A percentile compares a stretch with the other conserved stretches of the same genome.
Evolutionary conservation across 1,140 invertebrate genomes (phyloP).

Genomic region (Brachionus calyciflorus): DNA sequence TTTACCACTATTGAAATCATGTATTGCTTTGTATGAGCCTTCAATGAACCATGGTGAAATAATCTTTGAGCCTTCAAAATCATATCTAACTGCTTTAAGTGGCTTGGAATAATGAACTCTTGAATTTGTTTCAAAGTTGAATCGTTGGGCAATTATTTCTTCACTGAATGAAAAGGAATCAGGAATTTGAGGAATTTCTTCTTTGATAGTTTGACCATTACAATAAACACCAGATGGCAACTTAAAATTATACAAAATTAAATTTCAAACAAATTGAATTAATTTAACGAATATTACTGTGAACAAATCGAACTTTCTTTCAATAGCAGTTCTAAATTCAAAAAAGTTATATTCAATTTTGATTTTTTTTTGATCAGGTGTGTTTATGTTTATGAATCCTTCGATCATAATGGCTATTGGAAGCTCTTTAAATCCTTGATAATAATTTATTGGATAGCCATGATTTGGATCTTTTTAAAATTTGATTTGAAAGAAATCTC

Average conservation of each 20-base stretch:
- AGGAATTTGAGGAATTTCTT: conserved; percentile 7
- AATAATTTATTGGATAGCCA: neutral
- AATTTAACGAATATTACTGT: neutral
- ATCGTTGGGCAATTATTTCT: neutral
- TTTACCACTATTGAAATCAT: conserved; percentile 44
- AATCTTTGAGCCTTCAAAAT: neutral
- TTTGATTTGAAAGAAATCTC: too few relatives aligned
- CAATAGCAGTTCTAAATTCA: conserved; percentile 32
- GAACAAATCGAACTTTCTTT: conserved; percentile 18
- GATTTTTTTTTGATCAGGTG: neutral
- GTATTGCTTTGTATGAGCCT: conserved; percentile 14
- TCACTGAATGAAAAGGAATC: neutral
- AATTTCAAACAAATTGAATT: neutral
- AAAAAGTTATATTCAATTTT: conserved; percentile 45
- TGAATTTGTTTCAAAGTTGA: neutral
- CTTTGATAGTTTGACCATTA: conserved; percentile 37
- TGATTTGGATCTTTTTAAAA: neutral
- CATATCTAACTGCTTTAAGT: conserved; percentile 4
- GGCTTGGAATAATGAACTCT: neutral
- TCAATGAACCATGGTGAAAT: neutral
- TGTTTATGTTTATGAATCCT: neutral
- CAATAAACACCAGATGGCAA: conserved; percentile 31
- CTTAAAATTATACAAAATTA: conserved; percentile 19
- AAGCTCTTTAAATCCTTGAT: conserved; percentile 1
- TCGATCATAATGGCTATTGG: conserved; percentile 3